These are phyloP conservation scores for Phenganax subtilis DNA, from an alignment of 92 coral and sea anemone species.

Conservation along the genomic window DNA sequence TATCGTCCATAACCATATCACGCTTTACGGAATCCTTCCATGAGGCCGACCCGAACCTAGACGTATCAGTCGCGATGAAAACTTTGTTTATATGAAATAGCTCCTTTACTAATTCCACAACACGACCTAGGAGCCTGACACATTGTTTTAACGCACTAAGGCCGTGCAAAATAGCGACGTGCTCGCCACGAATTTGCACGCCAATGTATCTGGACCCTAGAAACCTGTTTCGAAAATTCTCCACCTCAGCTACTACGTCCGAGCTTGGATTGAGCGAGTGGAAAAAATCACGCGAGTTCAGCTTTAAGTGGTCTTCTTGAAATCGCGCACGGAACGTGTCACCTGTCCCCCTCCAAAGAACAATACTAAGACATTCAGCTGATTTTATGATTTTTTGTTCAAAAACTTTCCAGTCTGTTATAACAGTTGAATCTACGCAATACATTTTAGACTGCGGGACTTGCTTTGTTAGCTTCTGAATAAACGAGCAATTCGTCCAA, in stretches of 20 bases:
- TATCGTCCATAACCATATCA: neutral
- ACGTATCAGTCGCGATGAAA: neutral
- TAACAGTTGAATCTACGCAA: constrained; percentile 77
- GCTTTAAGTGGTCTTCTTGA: neutral
- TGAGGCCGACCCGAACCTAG: neutral
- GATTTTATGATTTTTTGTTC: neutral
- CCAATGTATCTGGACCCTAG: neutral
- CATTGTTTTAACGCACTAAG: neutral
- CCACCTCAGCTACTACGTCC: neutral
- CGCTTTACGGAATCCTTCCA: constrained; percentile 4
- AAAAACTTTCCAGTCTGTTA: constrained; percentile 55
- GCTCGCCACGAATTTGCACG: constrained; percentile 14
- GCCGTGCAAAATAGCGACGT: constrained; percentile 2
- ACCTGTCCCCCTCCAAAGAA: neutral
- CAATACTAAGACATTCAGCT: neutral
- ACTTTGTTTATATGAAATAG: neutral
- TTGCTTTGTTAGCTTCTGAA: constrained; percentile 57
- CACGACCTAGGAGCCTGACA: neutral
- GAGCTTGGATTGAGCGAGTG: neutral
- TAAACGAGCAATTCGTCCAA: constrained; percentile 76
- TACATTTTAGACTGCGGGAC: constrained; percentile 60
- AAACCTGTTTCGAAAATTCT: neutral
- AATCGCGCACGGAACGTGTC: neutral
- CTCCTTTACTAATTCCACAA: neutral
- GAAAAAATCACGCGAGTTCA: neutral